Conservation (phyloP, 2,113 vertebrate species). For the Epinephelus lanceolatus region DNA sequence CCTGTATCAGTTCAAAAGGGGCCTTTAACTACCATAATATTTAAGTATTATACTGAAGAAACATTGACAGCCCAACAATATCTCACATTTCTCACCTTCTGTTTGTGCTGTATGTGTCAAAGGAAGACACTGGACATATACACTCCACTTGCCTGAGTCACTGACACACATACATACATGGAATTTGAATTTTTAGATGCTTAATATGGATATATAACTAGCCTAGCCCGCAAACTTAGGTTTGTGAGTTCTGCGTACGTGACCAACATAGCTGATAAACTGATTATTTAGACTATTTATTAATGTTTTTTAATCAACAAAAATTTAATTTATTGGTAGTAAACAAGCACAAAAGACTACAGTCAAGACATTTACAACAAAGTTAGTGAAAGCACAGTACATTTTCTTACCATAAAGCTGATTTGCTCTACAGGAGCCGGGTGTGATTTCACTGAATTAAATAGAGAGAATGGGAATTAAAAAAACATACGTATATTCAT, state of each 20-base stretch:
- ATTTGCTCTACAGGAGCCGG: not conserved
- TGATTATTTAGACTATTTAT: not conserved
- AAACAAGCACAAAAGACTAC: not conserved
- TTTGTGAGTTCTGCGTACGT: no score
- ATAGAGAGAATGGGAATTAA: not conserved
- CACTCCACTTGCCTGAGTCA: not conserved
- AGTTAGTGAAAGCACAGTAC: not conserved
- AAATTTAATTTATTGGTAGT: not conserved
- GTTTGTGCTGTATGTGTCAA: not conserved
- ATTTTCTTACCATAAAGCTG: no score
- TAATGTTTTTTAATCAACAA: not conserved
- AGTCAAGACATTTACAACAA: not conserved
- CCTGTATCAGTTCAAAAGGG: not conserved
- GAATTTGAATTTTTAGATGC: not conserved
- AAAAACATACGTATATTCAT: not conserved
- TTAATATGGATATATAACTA: not conserved
- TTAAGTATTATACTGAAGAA: not conserved
- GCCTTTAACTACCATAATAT: not conserved
- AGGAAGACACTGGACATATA: not conserved
- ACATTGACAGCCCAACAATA: not conserved
- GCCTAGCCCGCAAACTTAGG: no score
- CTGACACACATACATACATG: not conserved
- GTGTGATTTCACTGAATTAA: not conserved
- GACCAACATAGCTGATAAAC: no score
- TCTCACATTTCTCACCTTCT: not conserved